These are phyloP conservation scores for Paedocypris micromegethes DNA, from an alignment of 2,797 vertebrate genomes.

Conservation along the genomic window DNA sequence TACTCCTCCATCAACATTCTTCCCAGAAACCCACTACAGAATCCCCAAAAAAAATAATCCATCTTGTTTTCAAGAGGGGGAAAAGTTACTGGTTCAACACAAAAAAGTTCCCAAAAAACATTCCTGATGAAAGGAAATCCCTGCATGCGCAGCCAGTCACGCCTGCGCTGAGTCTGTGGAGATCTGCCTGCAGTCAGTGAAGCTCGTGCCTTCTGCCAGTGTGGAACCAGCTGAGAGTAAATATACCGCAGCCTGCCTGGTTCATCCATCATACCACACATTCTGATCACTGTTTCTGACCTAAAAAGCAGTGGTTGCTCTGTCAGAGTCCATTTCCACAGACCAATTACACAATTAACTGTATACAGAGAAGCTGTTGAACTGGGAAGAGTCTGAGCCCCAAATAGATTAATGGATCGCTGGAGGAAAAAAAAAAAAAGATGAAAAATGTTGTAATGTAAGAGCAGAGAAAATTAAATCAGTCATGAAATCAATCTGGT, in stretches of 20 bases:
- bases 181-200: constrained; percentile 60
- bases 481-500: too few relatives aligned
- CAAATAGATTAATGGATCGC: constrained; percentile 29
- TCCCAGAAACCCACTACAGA: constrained; percentile 56
- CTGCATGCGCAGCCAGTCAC: constrained; percentile 6
- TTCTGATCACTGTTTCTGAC: constrained; percentile 50
- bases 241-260: constrained; percentile 63
- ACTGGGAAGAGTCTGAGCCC: not conserved
- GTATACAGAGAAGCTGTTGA: constrained; percentile 1
- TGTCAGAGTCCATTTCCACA: constrained; percentile 3
- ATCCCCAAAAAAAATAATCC: not conserved
- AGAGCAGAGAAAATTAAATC: too few relatives aligned
- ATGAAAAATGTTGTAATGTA: not conserved
- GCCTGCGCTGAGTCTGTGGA: constrained; percentile 24
- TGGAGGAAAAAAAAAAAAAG: constrained; percentile 15
- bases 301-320: constrained; percentile 17
- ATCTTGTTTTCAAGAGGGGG: constrained; percentile 23
- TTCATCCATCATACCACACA: constrained; percentile 67
- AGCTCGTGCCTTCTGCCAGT: constrained; percentile 57
- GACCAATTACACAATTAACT: constrained; percentile 26
- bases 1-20: constrained; percentile 61
- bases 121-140: constrained; percentile 24
- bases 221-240: constrained; percentile 60
- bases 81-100: not conserved
- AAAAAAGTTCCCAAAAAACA: not conserved